phyloP scores from a whole-genome alignment of 1,140 invertebrate species.

The Listronotus bonariensis region DNA sequence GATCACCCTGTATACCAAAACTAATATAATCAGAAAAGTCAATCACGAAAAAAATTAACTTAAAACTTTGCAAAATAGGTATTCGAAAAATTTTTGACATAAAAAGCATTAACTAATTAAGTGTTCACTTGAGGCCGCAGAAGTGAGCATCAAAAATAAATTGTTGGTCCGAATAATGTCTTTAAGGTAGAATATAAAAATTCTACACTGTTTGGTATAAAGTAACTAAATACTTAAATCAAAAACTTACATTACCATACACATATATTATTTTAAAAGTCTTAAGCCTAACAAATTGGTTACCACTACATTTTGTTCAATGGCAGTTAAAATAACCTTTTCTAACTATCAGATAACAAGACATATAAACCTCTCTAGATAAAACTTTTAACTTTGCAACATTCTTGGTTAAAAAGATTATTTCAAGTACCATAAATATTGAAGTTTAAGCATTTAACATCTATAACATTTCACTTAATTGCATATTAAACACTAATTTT shows the following conservation, averaged over 20 bases:
- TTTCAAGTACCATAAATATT: conserved; percentile 2
- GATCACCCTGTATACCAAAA: no score
- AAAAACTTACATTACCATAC: conserved; percentile 11
- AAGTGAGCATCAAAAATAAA: conserved; percentile 8
- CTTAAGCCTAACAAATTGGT: conserved; percentile 2
- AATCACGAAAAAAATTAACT: no score
- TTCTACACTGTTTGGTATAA: background rate
- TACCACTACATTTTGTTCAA: background rate
- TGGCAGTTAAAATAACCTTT: conserved; percentile 6
- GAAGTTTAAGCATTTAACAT: conserved; percentile 9
- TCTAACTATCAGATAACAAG: background rate
- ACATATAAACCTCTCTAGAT: conserved; percentile 11
- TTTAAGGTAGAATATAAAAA: conserved; percentile 2
- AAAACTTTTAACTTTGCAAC: conserved; percentile 10
- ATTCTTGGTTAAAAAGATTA: conserved; percentile 4
- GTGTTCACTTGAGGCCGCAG: no score
- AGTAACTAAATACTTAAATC: conserved; percentile 2
- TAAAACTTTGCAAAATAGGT: no score
- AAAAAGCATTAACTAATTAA: no score
- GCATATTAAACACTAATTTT: background rate
- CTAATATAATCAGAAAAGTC: no score
- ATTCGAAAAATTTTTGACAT: no score
- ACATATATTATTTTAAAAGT: conserved; percentile 3
- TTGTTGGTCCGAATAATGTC: conserved; percentile 11
- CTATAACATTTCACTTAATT: conserved; percentile 2